Conservation (phyloP, 2,113 vertebrate genomes). For the Ictalurus furcatus region DNA sequence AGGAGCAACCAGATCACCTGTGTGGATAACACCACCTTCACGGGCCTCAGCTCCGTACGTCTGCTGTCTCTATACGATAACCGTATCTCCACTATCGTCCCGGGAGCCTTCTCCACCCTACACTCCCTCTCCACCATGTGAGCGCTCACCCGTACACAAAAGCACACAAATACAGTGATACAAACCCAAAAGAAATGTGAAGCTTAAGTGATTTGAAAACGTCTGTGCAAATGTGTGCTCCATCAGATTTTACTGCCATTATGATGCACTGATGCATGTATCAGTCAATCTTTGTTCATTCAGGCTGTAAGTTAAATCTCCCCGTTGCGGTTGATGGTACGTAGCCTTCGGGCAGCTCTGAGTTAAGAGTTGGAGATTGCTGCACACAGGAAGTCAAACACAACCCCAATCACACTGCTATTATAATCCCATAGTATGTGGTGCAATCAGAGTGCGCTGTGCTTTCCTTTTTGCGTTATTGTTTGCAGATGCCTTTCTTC, state of each 20-base stretch:
- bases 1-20: conserved; percentile 95
- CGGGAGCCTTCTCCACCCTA: conserved; percentile 91
- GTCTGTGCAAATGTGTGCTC: neutral
- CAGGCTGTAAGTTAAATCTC: neutral
- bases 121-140: conserved; percentile 97
- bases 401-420: conserved; percentile 42
- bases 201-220: neutral
- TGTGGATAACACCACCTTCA: conserved; percentile 91
- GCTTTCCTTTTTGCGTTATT: conserved; percentile 35
- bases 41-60: conserved; percentile 90
- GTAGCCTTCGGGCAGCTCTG: conserved; percentile 25
- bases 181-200: neutral
- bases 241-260: neutral
- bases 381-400: conserved; percentile 37
- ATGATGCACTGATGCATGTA: neutral
- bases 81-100: conserved; percentile 89
- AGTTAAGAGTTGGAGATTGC: conserved; percentile 19
- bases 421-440: conserved; percentile 48
- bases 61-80: conserved; percentile 97
- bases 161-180: neutral
- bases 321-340: neutral
- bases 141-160: conserved; percentile 63
- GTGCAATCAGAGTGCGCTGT: conserved; percentile 29
- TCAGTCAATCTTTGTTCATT: conserved; percentile 13
- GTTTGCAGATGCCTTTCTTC: conserved; percentile 53